phyloP scores from a whole-genome alignment of 92 coral and sea anemone genomes.

The Actinernus sp. region DNA sequence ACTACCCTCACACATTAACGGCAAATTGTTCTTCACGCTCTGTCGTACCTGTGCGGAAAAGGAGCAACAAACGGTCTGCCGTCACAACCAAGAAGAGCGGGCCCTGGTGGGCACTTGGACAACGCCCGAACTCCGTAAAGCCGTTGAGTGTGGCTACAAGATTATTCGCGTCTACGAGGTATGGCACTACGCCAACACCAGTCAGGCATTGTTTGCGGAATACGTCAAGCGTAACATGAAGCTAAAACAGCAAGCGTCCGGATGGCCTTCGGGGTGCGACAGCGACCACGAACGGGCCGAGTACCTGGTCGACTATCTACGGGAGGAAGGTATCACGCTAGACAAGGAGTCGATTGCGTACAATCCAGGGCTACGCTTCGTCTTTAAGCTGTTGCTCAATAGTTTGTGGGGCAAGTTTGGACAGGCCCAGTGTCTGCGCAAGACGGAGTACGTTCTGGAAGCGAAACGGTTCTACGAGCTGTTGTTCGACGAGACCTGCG shows the following conservation, averaged over 20 bases:
- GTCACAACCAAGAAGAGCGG: no score
- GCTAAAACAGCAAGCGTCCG: no score
- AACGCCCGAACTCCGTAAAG: no score
- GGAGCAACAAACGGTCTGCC: no score
- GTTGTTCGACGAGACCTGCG: no score
- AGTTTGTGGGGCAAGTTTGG: conserved; percentile 9
- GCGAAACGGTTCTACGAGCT: not conserved
- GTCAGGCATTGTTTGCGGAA: not conserved
- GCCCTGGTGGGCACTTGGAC: no score
- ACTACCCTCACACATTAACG: no score
- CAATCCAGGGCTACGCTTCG: not conserved
- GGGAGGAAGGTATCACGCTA: not conserved
- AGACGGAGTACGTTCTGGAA: not conserved
- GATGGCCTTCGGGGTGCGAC: no score
- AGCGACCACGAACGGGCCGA: not conserved
- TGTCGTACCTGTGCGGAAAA: no score
- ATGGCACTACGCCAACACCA: not conserved
- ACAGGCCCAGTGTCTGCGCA: not conserved
- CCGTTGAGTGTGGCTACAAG: no score
- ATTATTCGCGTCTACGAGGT: conserved; percentile 5
- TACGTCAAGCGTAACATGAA: not conserved
- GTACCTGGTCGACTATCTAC: not conserved
- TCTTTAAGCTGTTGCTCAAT: no score
- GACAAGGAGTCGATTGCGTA: not conserved
- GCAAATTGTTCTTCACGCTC: no score